These are phyloP conservation scores for Ephydatia muelleri DNA, from an alignment of 37 sponge, comb jelly and placozoan species.

Conservation along the genomic window DNA sequence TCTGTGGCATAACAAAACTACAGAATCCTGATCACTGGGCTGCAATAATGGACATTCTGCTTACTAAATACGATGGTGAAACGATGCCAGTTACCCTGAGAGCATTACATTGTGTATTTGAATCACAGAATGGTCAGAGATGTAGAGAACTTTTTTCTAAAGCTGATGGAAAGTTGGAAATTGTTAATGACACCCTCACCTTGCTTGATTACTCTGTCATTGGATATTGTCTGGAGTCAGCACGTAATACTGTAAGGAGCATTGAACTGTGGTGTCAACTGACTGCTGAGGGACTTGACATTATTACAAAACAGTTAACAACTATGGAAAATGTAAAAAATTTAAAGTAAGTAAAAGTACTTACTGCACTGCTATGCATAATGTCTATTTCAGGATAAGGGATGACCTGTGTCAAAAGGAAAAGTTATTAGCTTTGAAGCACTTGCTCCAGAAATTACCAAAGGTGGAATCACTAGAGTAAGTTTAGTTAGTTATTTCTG, in stretches of 20 bases:
- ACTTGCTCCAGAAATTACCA: too few relatives aligned
- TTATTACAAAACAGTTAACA: constrained; percentile 8
- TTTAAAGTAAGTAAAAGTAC: too few relatives aligned
- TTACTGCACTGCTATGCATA: too few relatives aligned
- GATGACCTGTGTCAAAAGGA: too few relatives aligned
- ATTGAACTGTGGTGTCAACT: constrained; percentile 44
- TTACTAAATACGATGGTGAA: not conserved
- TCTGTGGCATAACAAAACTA: constrained; percentile 24
- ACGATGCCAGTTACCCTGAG: not conserved
- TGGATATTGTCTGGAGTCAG: constrained; percentile 7
- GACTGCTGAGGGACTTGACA: constrained; percentile 26
- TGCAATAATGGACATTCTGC: constrained; percentile 5
- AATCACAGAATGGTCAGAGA: constrained; percentile 9
- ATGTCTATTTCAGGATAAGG: too few relatives aligned
- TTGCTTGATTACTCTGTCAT: constrained; percentile 35
- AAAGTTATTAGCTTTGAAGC: too few relatives aligned
- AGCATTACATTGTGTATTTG: constrained; percentile 49
- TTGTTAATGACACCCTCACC: constrained; percentile 14
- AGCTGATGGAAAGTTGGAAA: constrained; percentile 1
- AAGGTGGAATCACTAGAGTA: too few relatives aligned
- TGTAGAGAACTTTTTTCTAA: constrained; percentile 22
- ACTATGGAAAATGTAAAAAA: not conserved
- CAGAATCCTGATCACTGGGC: not conserved
- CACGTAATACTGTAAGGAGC: not conserved
- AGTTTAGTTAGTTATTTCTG: too few relatives aligned